These are phyloP conservation scores for Scaptomyza montana DNA, from an alignment of 1,140 invertebrate genomes.

Conservation along the genomic window DNA sequence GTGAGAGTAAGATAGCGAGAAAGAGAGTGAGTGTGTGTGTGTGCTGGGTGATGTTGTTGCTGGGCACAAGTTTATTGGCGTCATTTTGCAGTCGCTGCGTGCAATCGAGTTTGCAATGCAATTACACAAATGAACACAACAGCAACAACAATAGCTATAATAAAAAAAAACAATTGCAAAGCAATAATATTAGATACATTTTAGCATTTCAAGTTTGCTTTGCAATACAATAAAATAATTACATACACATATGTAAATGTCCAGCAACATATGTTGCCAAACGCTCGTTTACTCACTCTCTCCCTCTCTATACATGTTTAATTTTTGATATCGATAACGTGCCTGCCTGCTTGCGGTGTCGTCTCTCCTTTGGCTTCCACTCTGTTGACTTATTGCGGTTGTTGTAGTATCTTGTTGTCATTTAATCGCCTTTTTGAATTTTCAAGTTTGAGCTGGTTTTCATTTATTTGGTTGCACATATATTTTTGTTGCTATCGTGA, in stretches of 20 bases:
- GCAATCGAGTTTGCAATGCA: conserved; percentile 79
- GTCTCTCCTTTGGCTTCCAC: conserved; percentile 1
- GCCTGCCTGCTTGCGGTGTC: conserved; percentile 4
- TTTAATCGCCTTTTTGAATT: conserved; percentile 39
- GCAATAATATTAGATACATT: conserved; percentile 30
- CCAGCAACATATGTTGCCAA: conserved; percentile 54
- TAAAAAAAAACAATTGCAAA: conserved; percentile 54
- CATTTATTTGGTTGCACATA: conserved; percentile 24
- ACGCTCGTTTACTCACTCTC: neutral
- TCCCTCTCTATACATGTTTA: neutral
- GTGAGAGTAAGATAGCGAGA: conserved; percentile 7
- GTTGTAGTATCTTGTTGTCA: conserved; percentile 16
- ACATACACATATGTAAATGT: conserved; percentile 33
- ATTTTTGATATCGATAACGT: conserved; percentile 5
- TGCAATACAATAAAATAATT: neutral
- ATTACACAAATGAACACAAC: conserved; percentile 70
- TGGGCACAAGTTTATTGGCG: conserved; percentile 61
- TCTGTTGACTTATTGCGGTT: conserved; percentile 8
- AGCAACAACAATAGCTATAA: conserved; percentile 43
- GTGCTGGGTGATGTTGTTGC: conserved; percentile 31
- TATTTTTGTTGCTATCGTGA: conserved; percentile 41
- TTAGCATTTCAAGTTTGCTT: conserved; percentile 57
- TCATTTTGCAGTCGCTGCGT: conserved; percentile 53
- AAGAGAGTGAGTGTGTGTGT: neutral
- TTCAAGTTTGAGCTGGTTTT: conserved; percentile 46